phyloP scores from a whole-genome alignment of 1,140 invertebrate species.

The Trachymyrmex cornetzi region DNA sequence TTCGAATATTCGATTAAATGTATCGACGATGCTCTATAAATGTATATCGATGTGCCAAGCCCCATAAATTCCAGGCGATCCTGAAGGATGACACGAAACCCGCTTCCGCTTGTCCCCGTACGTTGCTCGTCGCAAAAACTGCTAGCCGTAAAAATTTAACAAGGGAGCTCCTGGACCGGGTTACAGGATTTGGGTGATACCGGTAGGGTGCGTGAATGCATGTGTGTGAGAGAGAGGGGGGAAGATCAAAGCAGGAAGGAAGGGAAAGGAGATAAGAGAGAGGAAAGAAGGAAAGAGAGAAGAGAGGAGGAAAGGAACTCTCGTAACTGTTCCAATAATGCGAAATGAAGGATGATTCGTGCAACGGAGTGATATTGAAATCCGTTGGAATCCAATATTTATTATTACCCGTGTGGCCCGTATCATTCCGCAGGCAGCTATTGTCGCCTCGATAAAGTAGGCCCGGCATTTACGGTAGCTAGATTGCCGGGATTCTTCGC shows the following conservation, averaged over 20 bases:
- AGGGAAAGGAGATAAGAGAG: not conserved
- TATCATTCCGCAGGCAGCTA: constrained; percentile 49
- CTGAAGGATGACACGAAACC: constrained; percentile 53
- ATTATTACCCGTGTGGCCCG: constrained; percentile 63
- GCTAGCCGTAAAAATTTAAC: constrained; percentile 81
- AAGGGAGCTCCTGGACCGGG: constrained; percentile 61
- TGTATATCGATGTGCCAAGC: constrained; percentile 46
- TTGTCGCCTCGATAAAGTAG: constrained; percentile 59
- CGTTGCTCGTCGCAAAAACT: constrained; percentile 68
- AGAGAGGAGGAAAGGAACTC: not conserved
- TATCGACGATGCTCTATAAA: constrained; percentile 63
- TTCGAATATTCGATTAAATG: constrained; percentile 67
- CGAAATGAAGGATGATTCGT: constrained; percentile 68
- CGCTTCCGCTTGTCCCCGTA: constrained; percentile 41
- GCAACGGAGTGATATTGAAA: constrained; percentile 72
- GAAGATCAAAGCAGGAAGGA: not conserved
- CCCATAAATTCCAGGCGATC: constrained; percentile 61
- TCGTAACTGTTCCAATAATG: constrained; percentile 50
- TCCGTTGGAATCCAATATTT: constrained; percentile 71
- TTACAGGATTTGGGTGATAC: constrained; percentile 45
- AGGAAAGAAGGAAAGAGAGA: constrained; percentile 6
- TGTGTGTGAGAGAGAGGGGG: not conserved
- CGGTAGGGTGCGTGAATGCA: too few species aligned
- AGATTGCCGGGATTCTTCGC: constrained; percentile 52
- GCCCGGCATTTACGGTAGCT: constrained; percentile 45